These are phyloP conservation scores for Acanthornis magna DNA, from an alignment of 2,797 vertebrate genomes.

Conservation along the genomic window DNA sequence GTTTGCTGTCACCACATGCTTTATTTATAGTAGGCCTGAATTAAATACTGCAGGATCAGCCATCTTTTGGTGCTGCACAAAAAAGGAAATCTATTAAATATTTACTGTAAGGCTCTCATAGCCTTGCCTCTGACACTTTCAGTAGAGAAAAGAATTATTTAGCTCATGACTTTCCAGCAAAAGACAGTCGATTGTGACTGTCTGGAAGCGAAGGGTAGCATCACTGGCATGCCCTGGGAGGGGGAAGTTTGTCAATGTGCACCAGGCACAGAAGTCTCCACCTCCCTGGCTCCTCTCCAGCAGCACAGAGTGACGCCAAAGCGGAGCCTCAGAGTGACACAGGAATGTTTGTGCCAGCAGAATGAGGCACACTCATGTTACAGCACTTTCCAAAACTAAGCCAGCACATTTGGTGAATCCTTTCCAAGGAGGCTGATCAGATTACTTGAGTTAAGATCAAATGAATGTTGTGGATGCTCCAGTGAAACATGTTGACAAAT, in stretches of 20 bases:
- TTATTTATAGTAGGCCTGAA: conserved; percentile 57
- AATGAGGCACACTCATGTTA: conserved; percentile 34
- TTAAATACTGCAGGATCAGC: conserved; percentile 51
- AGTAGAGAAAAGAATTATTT: neutral
- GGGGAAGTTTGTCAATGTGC: neutral
- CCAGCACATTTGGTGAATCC: conserved; percentile 41
- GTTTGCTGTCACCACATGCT: conserved; percentile 33
- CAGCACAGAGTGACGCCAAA: neutral
- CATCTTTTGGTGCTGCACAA: conserved; percentile 6
- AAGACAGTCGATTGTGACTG: neutral
- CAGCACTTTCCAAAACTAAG: conserved; percentile 57
- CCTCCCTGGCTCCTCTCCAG: neutral
- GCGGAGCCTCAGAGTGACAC: neutral
- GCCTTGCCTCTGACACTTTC: neutral
- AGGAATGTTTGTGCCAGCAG: conserved; percentile 58
- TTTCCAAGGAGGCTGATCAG: conserved; percentile 40
- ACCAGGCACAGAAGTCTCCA: neutral
- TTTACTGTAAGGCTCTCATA: neutral
- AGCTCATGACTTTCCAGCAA: neutral
- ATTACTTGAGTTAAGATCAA: conserved; percentile 46
- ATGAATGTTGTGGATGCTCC: conserved; percentile 7
- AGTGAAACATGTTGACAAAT: neutral
- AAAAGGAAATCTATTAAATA: conserved; percentile 43
- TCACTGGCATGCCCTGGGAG: neutral
- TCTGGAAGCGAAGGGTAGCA: neutral